Evolutionary conservation across 2,797 vertebrate species (phyloP), one percentile per base, ranked within the genome.

Genomic region (Varecia variegata): DNA sequence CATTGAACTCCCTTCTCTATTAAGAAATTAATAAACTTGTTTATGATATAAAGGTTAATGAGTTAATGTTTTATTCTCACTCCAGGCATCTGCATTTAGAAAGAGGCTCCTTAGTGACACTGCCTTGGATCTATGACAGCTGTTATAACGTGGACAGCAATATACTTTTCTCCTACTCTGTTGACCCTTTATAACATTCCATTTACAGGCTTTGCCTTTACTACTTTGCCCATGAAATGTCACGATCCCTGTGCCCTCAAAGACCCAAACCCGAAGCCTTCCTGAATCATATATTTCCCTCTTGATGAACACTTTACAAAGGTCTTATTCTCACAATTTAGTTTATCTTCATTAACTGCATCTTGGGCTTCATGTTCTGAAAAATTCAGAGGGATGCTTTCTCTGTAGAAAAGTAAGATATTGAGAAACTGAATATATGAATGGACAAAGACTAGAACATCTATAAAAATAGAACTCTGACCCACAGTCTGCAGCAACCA

Each of bases 21-120:
- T 94, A 95, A 92, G 81, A 92, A 79, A 80, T 82, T 86, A 96
- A 67, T 85, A 77, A 90, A 45, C 17, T 73, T 14, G 13, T 54
- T 88, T 47, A 38, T 86, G 40, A 73, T 60, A 80, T 68, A n/a
- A 43, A 87, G 32, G 32, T 40, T 83, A 73, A 67, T 68, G 56
- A 92, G n/a, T 87, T 93, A 82, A 68, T 77, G 43, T 62, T 86
- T 68, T 71, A 60, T 77, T 86, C 23, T 96, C 43, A 83, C 15
- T 67, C 25, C 2, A 87, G 27, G 45, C 3, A 20, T 56, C 47
- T 89, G 20, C 2, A 3, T 56, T 93, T 83, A 74, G 40, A 86
- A 93, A 77, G 11, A 82, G 62, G 12, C 58, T 84, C 73, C 20
- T 74, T 87, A n/a, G 40, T 54, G 54, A 71, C 13, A 25, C n/a